Evolutionary conservation across 2,888 invertebrate species (phyloP).

Genomic region (Philopedon plagiatum): DNA sequence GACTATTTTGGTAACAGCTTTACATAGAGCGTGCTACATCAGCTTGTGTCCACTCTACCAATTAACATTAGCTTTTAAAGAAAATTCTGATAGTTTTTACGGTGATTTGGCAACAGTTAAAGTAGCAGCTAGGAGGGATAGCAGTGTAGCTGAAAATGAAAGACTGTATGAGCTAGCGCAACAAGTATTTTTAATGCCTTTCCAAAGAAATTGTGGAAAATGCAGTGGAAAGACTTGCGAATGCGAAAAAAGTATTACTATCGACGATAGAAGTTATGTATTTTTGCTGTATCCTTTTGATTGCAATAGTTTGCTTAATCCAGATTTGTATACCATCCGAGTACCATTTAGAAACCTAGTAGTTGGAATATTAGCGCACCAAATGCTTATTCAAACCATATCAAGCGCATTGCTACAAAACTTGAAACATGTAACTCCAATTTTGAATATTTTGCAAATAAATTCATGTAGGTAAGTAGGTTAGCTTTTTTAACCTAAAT

Average conservation of each 20-base stretch:
- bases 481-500: too few species aligned
- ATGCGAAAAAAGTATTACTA: slow-evolving; percentile 71
- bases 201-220: slow-evolving; percentile 65
- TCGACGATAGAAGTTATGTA: slow-evolving; percentile 90
- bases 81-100: slow-evolving; percentile 94
- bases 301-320: slow-evolving; percentile 78
- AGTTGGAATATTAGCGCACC: slow-evolving; percentile 91
- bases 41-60: slow-evolving; percentile 90
- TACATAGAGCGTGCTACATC: slow-evolving; percentile 88
- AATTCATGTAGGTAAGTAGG: slow-evolving; percentile 65
- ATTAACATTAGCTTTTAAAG: slow-evolving; percentile 90
- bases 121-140: slow-evolving; percentile 92
- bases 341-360: slow-evolving; percentile 91
- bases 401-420: slow-evolving; percentile 87
- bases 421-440: slow-evolving; percentile 67
- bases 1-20: slow-evolving; percentile 86
- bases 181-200: slow-evolving; percentile 82
- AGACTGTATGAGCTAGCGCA: slow-evolving; percentile 90
- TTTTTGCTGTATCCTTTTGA: slow-evolving; percentile 88
- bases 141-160: slow-evolving; percentile 86
- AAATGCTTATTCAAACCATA: slow-evolving; percentile 92
- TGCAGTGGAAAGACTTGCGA: slow-evolving; percentile 66
- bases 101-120: slow-evolving; percentile 94
- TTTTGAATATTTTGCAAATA: slow-evolving; percentile 67
- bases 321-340: slow-evolving; percentile 84